Conservation (phyloP, 2,888 invertebrate genomes). For the Latrodectus elegans region DNA sequence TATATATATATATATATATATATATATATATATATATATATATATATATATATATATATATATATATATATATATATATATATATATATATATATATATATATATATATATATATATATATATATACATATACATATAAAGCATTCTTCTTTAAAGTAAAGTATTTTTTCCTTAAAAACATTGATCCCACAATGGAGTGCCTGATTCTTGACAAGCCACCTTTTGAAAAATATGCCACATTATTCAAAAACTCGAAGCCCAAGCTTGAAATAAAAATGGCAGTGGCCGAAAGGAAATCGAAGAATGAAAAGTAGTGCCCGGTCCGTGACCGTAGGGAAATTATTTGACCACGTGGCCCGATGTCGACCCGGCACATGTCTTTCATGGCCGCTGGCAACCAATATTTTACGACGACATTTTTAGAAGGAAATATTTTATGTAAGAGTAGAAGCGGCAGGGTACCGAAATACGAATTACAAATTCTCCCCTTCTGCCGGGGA, state of each 20-base stretch:
- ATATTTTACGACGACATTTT: constrained; percentile 27
- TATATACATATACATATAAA: too few relatives aligned
- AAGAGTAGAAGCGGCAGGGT: neutral
- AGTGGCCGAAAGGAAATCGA: constrained; percentile 28
- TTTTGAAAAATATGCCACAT: constrained; percentile 11
- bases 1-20: too few relatives aligned
- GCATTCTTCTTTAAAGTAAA: too few relatives aligned
- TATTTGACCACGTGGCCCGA: constrained; percentile 47
- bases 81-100: too few relatives aligned
- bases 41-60: too few relatives aligned
- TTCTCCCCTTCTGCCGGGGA: constrained; percentile 1
- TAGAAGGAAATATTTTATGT: constrained; percentile 43
- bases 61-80: too few relatives aligned
- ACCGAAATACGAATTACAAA: constrained; percentile 41
- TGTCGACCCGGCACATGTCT: constrained; percentile 28
- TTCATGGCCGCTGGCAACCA: constrained; percentile 41
- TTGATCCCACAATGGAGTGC: neutral
- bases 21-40: too few relatives aligned
- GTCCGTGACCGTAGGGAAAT: constrained; percentile 41
- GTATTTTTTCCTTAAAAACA: too few relatives aligned
- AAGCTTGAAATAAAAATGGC: constrained; percentile 24
- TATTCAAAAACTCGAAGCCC: constrained; percentile 25
- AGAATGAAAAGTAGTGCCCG: constrained; percentile 30
- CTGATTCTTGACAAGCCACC: constrained; percentile 19
- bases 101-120: too few relatives aligned